Conservation (phyloP, 2,113 vertebrate genomes). For the Phocoena sinus region DNA sequence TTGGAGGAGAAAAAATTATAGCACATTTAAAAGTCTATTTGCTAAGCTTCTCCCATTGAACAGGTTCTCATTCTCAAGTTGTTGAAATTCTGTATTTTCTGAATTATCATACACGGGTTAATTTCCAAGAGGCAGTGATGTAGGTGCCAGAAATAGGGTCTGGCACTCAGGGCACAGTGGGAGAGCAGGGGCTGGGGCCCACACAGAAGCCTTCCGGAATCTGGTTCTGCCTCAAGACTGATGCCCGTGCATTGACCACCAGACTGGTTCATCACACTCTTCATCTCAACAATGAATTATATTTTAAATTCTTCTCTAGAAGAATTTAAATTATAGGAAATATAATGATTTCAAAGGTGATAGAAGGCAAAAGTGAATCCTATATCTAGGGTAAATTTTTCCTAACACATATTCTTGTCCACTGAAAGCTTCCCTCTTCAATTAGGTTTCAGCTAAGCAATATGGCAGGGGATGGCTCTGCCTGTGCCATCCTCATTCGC, state of each 20-base stretch:
- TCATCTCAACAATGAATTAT: neutral
- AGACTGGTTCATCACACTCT: neutral
- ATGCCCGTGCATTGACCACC: neutral
- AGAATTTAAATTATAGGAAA: neutral
- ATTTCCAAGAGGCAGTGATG: neutral
- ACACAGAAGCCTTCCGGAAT: neutral
- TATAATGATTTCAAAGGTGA: neutral
- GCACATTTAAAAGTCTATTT: neutral
- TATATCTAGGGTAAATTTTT: neutral
- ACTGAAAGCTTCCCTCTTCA: constrained; percentile 6
- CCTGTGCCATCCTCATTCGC: neutral
- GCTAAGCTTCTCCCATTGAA: neutral
- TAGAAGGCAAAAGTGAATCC: neutral
- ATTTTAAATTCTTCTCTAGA: constrained; percentile 8
- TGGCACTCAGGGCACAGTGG: neutral
- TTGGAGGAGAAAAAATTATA: neutral
- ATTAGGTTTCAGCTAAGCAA: constrained; percentile 2
- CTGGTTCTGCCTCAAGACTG: neutral
- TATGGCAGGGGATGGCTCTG: neutral
- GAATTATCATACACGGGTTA: constrained; percentile 3
- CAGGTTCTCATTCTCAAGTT: neutral
- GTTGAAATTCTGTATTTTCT: constrained; percentile 9
- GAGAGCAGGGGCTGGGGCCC: neutral
- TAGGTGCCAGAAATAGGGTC: neutral
- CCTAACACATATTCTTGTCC: neutral